Evolutionary conservation across 1,140 invertebrate species (phyloP).

Genomic region (Diorhabda sublineata): DNA sequence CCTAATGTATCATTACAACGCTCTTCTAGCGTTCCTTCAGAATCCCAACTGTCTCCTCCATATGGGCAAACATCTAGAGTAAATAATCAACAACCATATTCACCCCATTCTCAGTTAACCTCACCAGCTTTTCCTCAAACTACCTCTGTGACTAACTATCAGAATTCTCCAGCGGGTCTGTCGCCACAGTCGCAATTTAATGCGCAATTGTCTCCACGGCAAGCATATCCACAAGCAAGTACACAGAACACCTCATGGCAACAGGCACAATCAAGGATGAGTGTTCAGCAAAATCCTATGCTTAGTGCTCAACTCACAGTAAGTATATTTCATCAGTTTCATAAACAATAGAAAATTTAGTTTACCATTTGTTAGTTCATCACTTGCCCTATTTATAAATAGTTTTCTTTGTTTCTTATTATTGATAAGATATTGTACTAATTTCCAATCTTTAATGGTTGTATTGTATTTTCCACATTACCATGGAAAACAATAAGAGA

Average conservation of each 20-base stretch:
- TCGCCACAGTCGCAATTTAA: constrained; percentile 42
- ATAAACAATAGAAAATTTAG: no score
- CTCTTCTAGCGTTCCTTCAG: constrained; percentile 59
- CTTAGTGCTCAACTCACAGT: constrained; percentile 72
- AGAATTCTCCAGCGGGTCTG: constrained; percentile 33
- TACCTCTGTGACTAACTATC: constrained; percentile 35
- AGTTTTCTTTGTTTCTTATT: no score
- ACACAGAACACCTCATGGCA: constrained; percentile 28
- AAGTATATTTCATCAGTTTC: constrained; percentile 38
- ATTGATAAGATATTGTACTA: no score
- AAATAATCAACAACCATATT: constrained; percentile 49
- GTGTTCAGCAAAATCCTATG: constrained; percentile 70
- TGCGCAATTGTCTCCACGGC: constrained; percentile 42
- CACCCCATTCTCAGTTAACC: constrained; percentile 45
- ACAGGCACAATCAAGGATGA: constrained; percentile 41
- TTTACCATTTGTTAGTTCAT: no score
- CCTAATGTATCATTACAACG: constrained; percentile 74
- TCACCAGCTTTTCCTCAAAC: constrained; percentile 44
- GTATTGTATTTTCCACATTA: no score
- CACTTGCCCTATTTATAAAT: no score
- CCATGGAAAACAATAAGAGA: no score
- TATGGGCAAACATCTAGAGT: constrained; percentile 47
- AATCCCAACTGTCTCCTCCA: constrained; percentile 67
- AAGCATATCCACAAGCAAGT: constrained; percentile 34
- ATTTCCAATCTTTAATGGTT: no score